Conservation (phyloP, 64 coral and sea anemone species). For the Exaiptasia diaphana region DNA sequence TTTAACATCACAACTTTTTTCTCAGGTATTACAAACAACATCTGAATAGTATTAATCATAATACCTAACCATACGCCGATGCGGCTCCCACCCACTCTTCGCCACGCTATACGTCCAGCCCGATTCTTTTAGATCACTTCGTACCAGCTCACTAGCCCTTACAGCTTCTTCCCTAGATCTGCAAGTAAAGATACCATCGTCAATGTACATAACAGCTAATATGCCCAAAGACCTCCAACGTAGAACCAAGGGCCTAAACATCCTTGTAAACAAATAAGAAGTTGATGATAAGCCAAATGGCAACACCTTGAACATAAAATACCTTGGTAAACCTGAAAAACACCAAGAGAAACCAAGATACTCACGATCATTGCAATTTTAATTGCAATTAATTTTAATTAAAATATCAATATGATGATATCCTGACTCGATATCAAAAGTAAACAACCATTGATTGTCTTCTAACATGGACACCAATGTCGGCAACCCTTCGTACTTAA, state of each 20-base stretch:
- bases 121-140: constrained; percentile 16
- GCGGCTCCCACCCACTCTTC: constrained; percentile 31
- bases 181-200: constrained; percentile 23
- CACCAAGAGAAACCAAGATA: background rate
- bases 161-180: background rate
- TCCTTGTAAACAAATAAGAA: background rate
- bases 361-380: background rate
- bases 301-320: background rate
- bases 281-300: background rate
- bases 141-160: background rate
- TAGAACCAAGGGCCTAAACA: background rate
- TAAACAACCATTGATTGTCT: background rate
- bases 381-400: constrained; percentile 3
- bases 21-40: constrained; percentile 37
- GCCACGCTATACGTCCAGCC: background rate
- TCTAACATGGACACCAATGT: constrained; percentile 1
- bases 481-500: constrained; percentile 53
- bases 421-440: constrained; percentile 2
- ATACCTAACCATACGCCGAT: constrained; percentile 42
- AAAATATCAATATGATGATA: constrained; percentile 32
- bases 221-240: background rate
- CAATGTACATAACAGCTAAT: constrained; percentile 31
- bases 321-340: background rate
- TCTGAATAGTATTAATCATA: constrained; percentile 34
- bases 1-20: constrained; percentile 28